These are phyloP conservation scores for Amblyjoppa proteus DNA, from an alignment of 2,888 invertebrate genomes.

Conservation along the genomic window DNA sequence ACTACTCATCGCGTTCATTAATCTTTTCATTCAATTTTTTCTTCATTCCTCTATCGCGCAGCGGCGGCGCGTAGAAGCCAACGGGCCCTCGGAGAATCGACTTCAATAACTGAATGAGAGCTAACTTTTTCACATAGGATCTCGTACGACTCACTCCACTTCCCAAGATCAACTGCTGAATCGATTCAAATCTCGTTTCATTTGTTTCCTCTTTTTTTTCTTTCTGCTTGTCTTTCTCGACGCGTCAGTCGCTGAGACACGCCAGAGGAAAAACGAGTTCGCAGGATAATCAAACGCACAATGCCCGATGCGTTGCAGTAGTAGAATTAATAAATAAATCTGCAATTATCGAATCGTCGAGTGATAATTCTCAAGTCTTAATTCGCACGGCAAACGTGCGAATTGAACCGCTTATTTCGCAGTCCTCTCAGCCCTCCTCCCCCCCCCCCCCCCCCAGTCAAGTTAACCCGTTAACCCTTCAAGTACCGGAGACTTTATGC, in stretches of 20 bases:
- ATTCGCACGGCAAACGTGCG: background rate
- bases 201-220: slow-evolving; percentile 33
- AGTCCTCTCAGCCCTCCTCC: too few relatives aligned
- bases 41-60: slow-evolving; percentile 6
- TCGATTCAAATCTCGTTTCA: slow-evolving; percentile 28
- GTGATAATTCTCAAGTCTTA: background rate
- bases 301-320: background rate
- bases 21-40: slow-evolving; percentile 48
- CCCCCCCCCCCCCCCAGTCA: too few relatives aligned
- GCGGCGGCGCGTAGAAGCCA: background rate
- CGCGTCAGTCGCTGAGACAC: background rate
- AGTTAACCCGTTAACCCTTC: background rate
- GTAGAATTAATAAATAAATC: background rate
- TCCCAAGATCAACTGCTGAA: slow-evolving; percentile 59
- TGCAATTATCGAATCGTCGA: background rate
- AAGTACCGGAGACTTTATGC: too few relatives aligned
- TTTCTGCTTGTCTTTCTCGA: background rate
- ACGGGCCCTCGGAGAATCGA: slow-evolving; percentile 12
- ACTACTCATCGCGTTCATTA: slow-evolving; percentile 53
- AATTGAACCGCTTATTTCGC: too few relatives aligned
- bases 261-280: slow-evolving; percentile 25
- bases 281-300: background rate
- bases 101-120: slow-evolving; percentile 56
- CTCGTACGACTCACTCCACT: slow-evolving; percentile 66
- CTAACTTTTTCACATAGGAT: slow-evolving; percentile 35